These are phyloP conservation scores for Rhynchonycteris naso DNA, from an alignment of 2,797 vertebrate species.

Conservation along the genomic window DNA sequence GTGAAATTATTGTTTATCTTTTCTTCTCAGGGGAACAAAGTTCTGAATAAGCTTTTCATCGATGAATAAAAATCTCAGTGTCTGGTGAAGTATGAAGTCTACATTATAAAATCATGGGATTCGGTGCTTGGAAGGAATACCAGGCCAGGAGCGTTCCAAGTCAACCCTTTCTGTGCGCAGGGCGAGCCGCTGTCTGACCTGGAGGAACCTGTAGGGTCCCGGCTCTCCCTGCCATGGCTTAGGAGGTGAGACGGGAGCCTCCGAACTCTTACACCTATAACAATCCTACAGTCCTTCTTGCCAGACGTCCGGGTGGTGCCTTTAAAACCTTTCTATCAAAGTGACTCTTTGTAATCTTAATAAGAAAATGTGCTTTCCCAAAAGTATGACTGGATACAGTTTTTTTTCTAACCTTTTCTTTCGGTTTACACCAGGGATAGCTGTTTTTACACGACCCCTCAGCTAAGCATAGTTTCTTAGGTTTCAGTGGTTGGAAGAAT, in stretches of 20 bases:
- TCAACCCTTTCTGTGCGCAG: background rate
- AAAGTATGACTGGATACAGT: background rate
- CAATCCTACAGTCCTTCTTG: background rate
- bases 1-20: constrained; percentile 79
- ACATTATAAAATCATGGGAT: constrained; percentile 28
- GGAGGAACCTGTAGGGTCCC: background rate
- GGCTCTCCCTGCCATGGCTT: background rate
- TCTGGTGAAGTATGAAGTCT: constrained; percentile 61
- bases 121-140: background rate
- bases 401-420: background rate
- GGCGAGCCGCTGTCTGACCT: background rate
- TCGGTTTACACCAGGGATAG: background rate
- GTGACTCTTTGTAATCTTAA: background rate
- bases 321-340: background rate
- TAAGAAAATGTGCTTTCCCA: constrained; percentile 5
- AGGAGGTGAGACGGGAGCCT: background rate
- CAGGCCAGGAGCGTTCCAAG: background rate
- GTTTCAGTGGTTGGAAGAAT: background rate
- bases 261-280: background rate
- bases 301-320: background rate
- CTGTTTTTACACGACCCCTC: background rate
- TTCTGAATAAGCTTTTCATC: constrained; percentile 78
- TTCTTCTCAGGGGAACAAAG: constrained; percentile 74
- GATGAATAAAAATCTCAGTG: constrained; percentile 74
- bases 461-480: background rate